A percentile compares a stretch with the other conserved stretches of the same genome.
phyloP scores from a whole-genome alignment of 2,888 invertebrate genomes.

The Drosophila formosana region DNA sequence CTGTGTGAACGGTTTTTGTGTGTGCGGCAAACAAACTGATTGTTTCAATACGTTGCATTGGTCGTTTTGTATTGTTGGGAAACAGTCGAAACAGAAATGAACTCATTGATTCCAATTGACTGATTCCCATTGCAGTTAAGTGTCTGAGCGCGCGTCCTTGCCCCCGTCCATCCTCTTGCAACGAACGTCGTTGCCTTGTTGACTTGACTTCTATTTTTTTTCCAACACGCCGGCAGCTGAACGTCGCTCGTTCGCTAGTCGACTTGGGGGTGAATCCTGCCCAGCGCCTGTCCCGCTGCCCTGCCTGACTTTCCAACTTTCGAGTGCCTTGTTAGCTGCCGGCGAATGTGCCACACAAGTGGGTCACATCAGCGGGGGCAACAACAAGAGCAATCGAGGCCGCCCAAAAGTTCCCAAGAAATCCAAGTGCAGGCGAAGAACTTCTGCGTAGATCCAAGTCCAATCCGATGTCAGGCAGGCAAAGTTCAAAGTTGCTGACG shows the following conservation, averaged over 20 bases:
- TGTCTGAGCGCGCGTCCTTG: conserved; percentile 74
- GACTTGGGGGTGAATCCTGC: conserved; percentile 72
- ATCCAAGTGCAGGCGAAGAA: conserved; percentile 31
- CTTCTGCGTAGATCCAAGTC: conserved; percentile 2
- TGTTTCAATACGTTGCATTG: conserved; percentile 69
- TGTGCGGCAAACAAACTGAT: conserved; percentile 80
- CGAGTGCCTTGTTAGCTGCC: conserved; percentile 72
- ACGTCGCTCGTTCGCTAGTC: conserved; percentile 5
- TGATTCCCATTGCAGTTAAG: conserved; percentile 84
- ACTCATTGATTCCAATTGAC: conserved; percentile 85
- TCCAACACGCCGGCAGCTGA: conserved; percentile 63
- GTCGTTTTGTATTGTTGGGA: conserved; percentile 77
- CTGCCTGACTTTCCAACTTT: conserved; percentile 17
- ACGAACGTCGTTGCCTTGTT: conserved; percentile 69
- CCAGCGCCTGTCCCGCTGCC: background rate
- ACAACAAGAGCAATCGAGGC: conserved; percentile 7
- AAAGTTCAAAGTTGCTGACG: conserved; percentile 79
- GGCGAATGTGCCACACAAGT: conserved; percentile 81
- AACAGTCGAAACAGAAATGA: conserved; percentile 79
- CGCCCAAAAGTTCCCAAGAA: conserved; percentile 62
- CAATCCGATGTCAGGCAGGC: conserved; percentile 38
- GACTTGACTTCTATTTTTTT: conserved; percentile 63
- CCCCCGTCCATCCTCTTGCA: conserved; percentile 14
- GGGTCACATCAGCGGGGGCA: conserved; percentile 84
- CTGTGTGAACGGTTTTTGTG: conserved; percentile 62